A percentile compares a stretch with the other conserved stretches of the same genome.
Evolutionary conservation across 92 coral and sea anemone genomes (phyloP).

Genomic region (Isaurus tuberculatus): DNA sequence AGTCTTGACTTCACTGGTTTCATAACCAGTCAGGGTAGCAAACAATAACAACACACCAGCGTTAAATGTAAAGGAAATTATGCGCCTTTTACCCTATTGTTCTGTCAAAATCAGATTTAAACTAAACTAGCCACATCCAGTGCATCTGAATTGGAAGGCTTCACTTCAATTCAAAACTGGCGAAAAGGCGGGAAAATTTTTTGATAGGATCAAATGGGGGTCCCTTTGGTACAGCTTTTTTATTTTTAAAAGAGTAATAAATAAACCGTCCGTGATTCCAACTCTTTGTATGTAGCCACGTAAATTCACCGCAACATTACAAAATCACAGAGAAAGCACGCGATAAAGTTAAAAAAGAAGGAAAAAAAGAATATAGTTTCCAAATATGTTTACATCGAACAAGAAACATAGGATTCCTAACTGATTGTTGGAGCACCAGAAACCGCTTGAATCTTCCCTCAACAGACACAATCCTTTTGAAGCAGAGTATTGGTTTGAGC

Average conservation of each 20-base stretch:
- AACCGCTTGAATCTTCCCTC: constrained; percentile 5
- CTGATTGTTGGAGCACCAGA: constrained; percentile 19
- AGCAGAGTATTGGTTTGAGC: constrained; percentile 8
- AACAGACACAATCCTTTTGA: constrained; percentile 12
- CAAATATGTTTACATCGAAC: constrained; percentile 12
- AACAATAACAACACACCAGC: constrained; percentile 8
- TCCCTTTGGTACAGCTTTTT: too few species aligned
- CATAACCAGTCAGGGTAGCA: constrained; percentile 11
- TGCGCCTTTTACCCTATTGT: too few species aligned
- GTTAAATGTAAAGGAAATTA: background rate
- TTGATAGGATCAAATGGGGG: too few species aligned
- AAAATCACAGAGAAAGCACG: background rate
- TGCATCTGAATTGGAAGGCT: too few species aligned
- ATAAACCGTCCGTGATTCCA: background rate
- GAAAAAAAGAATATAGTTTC: background rate
- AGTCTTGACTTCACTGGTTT: constrained; percentile 13
- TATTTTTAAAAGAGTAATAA: too few species aligned
- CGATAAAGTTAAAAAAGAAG: background rate
- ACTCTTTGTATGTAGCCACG: background rate
- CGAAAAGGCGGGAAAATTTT: too few species aligned
- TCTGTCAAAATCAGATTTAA: too few species aligned
- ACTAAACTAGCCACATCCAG: too few species aligned
- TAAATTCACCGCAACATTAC: constrained; percentile 14
- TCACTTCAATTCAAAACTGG: too few species aligned
- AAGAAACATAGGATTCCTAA: constrained; percentile 13